Percentiles rank a stretch among this genome's conserved stretches.
phyloP scores from a whole-genome alignment of 2,888 invertebrate genomes.

The Metellina segmentata region DNA sequence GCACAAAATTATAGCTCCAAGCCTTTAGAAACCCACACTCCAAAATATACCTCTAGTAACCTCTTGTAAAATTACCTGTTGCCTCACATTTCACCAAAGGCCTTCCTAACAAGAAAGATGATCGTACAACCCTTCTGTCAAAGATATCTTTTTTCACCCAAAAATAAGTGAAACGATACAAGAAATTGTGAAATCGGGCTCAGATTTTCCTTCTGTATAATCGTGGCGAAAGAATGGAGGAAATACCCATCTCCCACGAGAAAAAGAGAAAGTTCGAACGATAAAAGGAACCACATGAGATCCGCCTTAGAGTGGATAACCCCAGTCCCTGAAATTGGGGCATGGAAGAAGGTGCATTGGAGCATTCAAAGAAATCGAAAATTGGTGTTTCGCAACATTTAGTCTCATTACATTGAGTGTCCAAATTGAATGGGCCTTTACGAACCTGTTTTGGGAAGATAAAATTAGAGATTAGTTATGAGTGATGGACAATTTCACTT shows the following conservation, averaged over 20 bases:
- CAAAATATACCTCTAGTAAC: no score
- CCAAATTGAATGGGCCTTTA: no score
- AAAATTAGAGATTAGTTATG: no score
- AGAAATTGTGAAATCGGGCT: neutral
- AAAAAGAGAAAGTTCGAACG: conserved; percentile 4
- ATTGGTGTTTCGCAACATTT: neutral
- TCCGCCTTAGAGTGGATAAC: conserved; percentile 32
- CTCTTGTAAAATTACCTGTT: no score
- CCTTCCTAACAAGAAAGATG: neutral
- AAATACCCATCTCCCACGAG: neutral
- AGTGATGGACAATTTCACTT: no score
- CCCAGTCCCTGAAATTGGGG: conserved; percentile 30
- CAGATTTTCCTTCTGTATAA: neutral
- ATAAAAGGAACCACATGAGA: conserved; percentile 27
- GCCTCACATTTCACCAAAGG: neutral
- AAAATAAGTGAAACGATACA: neutral
- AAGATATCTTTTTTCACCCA: neutral
- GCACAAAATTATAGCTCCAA: no score
- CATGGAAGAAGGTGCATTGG: conserved; percentile 14
- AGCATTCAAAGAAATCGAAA: neutral
- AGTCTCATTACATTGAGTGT: no score
- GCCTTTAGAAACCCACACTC: no score
- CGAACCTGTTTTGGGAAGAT: no score
- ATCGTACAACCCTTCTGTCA: neutral
- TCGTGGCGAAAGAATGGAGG: neutral